Base-by-base conservation (phyloP, 1,140 invertebrate species). In the Physella acuta region DNA sequence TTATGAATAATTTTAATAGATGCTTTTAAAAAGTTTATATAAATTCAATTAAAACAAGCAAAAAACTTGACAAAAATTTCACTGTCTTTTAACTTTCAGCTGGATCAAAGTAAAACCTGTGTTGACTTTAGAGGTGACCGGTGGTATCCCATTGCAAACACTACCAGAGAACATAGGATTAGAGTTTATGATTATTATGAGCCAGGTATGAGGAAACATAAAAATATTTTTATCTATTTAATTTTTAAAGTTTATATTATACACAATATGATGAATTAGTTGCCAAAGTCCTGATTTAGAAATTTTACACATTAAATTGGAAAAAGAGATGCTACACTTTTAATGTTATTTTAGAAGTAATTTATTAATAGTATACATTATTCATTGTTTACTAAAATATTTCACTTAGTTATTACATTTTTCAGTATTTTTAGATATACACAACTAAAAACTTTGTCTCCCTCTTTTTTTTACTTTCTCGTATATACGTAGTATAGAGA, bases 121-220 rank as follows among this genome's bases (percentile, higher is more conserved):
- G 90, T 98, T 0, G 91, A 93, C 80, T 95, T 97, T 77, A 94
- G 93, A 0, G 89, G 96, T 30, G 93, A 96, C 85, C 88, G 96
- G 72, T 98, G 94, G 94, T 93, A 90, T 85, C 96, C 95, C 11
- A 94, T 97, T 2, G 96, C 95, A 20, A 98, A 98, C 85, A 94
- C 97, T 91, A 95, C 95, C 0, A 89, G 93, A 36, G 95, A 94
- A 82, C 88, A 97, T 72, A 90, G 93, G 3, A 90, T 96, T 56
- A 89, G 93, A 74, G 90, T 98, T 8, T 98, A 97, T 83, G 95
- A 98, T 86, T 98, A 96, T 79, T 98, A 98, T 87, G 91, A 95
- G 68, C 95, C 95, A 82, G 94, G 94, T 95, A 85, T 86, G 82
- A 63, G n/a, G n/a, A n/a, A n/a, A n/a, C n/a, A n/a, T n/a, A n/a